phyloP scores from a whole-genome alignment of 2,113 vertebrate species.

The Isurus oxyrinchus region DNA sequence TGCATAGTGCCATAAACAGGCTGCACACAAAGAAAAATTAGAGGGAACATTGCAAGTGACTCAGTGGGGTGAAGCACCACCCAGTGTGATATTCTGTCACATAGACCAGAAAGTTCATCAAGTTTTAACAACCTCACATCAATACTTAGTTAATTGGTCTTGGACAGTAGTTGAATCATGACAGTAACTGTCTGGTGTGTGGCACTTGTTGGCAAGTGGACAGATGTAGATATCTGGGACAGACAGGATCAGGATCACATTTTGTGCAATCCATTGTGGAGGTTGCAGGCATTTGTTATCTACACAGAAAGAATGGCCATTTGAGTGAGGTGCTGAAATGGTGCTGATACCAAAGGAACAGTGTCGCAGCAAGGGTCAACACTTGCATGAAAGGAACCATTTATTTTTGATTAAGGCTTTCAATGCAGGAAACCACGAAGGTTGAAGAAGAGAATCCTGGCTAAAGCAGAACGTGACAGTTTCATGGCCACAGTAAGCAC shows the following conservation, averaged over 20 bases:
- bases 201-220: background rate
- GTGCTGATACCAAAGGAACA: background rate
- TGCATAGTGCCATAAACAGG: no score
- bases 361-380: background rate
- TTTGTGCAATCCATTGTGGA: background rate
- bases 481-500: no score
- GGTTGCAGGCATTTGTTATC: background rate
- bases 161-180: background rate
- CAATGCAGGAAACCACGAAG: background rate
- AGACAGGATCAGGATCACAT: background rate
- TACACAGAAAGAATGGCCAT: no score
- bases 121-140: background rate
- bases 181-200: background rate
- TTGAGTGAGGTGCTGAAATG: background rate
- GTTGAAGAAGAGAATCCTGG: background rate
- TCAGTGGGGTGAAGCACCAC: background rate
- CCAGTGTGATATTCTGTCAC: background rate
- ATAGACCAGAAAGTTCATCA: background rate
- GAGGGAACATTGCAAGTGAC: background rate
- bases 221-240: background rate
- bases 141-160: background rate
- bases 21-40: no score
- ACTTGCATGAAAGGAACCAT: background rate
- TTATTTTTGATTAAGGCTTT: background rate
- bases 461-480: no score